These are phyloP conservation scores for Heliconius aoede DNA, from an alignment of 2,888 invertebrate species.

Conservation along the genomic window DNA sequence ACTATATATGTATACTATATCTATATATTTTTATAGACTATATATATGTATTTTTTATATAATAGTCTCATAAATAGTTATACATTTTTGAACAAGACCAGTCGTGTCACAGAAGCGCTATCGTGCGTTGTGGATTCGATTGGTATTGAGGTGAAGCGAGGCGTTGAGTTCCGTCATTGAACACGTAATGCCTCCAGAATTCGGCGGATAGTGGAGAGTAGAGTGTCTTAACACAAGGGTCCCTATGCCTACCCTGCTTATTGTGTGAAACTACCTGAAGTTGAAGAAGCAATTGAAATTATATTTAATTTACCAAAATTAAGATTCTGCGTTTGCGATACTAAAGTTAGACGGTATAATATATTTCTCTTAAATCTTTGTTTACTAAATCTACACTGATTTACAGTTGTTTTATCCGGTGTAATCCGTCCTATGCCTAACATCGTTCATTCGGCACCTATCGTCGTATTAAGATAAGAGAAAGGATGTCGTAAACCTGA, in stretches of 20 bases:
- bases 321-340: slow-evolving; percentile 11
- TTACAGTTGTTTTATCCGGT: slow-evolving; percentile 54
- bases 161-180: too few species aligned
- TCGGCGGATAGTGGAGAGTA: too few species aligned
- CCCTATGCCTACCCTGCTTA: not conserved
- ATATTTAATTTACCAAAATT: not conserved
- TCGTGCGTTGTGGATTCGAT: too few species aligned
- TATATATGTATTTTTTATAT: too few species aligned
- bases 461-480: slow-evolving; percentile 71
- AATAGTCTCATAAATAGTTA: too few species aligned
- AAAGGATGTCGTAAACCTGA: slow-evolving; percentile 73
- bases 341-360: slow-evolving; percentile 36
- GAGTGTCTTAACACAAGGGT: too few species aligned
- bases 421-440: slow-evolving; percentile 59
- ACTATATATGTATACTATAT: too few species aligned
- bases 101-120: too few species aligned
- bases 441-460: slow-evolving; percentile 72
- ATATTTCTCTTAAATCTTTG: slow-evolving; percentile 47
- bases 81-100: too few species aligned
- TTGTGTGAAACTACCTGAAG: not conserved
- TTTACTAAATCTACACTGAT: slow-evolving; percentile 51
- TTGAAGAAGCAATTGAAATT: not conserved
- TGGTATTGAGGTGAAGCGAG: too few species aligned
- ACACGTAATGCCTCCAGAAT: too few species aligned
- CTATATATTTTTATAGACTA: too few species aligned